phyloP scores from a whole-genome alignment of 2,888 invertebrate genomes.

The Diadromus collaris region DNA sequence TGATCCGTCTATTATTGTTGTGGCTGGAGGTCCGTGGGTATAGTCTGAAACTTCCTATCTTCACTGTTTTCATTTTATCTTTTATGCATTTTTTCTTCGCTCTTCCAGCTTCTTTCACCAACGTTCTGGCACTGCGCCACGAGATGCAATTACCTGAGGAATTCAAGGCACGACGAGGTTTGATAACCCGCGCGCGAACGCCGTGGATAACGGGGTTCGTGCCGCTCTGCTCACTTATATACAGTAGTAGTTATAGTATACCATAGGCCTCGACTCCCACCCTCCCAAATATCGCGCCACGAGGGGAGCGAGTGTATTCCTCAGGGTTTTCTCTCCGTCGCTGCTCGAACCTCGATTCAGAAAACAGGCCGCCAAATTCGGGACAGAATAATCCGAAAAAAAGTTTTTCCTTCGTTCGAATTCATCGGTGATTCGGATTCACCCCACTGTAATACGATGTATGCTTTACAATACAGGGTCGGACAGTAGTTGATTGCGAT shows the following conservation, averaged over 20 bases:
- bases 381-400: background rate
- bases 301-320: slow-evolving; percentile 2
- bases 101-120: slow-evolving; percentile 36
- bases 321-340: slow-evolving; percentile 32
- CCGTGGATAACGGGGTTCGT: slow-evolving; percentile 46
- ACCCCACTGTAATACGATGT: slow-evolving; percentile 1
- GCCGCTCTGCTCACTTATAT: slow-evolving; percentile 23
- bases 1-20: background rate
- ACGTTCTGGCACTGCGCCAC: slow-evolving; percentile 69
- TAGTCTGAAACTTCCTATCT: slow-evolving; percentile 28
- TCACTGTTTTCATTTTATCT: slow-evolving; percentile 20
- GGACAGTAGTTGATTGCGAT: slow-evolving; percentile 51
- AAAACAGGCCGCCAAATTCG: background rate
- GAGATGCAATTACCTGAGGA: slow-evolving; percentile 78
- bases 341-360: slow-evolving; percentile 36
- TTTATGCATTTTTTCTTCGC: slow-evolving; percentile 38
- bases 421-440: slow-evolving; percentile 38
- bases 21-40: background rate
- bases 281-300: slow-evolving; percentile 2
- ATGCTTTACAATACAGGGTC: slow-evolving; percentile 1
- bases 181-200: slow-evolving; percentile 69
- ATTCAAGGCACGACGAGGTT: slow-evolving; percentile 73
- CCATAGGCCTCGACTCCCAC: slow-evolving; percentile 22
- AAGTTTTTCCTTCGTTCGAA: slow-evolving; percentile 32
- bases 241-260: background rate